Evolutionary conservation across 2,888 invertebrate species (phyloP), one percentile per base, ranked within the genome.

Genomic region (Conops quadrifasciatus): DNA sequence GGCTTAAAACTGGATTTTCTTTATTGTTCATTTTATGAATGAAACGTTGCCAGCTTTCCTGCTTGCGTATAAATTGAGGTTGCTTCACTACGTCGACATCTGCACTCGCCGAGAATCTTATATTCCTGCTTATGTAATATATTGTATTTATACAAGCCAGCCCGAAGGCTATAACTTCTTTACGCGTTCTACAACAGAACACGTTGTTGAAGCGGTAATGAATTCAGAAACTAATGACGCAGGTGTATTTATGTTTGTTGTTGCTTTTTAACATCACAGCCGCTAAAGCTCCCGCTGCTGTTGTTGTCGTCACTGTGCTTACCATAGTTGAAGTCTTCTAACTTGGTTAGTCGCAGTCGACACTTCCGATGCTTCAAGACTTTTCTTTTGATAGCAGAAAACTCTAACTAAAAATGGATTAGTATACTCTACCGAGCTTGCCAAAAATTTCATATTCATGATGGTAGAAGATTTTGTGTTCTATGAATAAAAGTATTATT

Each of bases 1-100:
- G 79, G 74, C 79, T 74, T 72, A 78, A 71, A 80, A 80, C 80
- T 81, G 81, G 80, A 80, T 80, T 80, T 80, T 73, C 66, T 72
- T 67, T 81, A 81, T 79, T 67, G 62, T 60, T 66, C 51, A 28
- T 80, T 80, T 80, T 80, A 81, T 80, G 80, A 80, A 80, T 80
- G 80, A 81, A 80, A 75, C 2, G 24, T 19, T 36, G 9, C 19
- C 43, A 21, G 21, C 62, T 62, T 16, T 3, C 21, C n/a, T 53
- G 56, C 26, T 13, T 13, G 2, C 36, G 36, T 36, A 9, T 9
- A 36, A 36, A 24, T 3, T 1, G 19, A n/a, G n/a, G 30, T 59
- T 36, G 36, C 9, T 36, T 36, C 36, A 36, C 36, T 36, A 36
- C 36, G 36, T 9, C 36, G 36, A 36, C 9, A 36, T 36, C 9